A percentile compares a stretch with the other conserved stretches of the same genome.
phyloP scores from a whole-genome alignment of 2,797 vertebrate genomes.

The Chiloscyllium punctatum region DNA sequence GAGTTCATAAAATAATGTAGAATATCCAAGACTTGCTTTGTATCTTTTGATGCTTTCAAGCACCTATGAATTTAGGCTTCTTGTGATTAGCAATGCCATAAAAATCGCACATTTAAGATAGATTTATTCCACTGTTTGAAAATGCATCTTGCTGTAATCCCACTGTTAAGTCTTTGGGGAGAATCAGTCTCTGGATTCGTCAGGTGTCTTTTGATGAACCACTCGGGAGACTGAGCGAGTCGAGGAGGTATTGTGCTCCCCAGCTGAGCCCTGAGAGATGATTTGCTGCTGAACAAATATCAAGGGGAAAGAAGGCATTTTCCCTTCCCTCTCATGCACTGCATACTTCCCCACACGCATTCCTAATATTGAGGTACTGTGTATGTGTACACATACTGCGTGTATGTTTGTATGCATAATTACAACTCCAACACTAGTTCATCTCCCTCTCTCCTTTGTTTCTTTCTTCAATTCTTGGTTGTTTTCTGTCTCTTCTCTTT shows the following conservation, averaged over 20 bases:
- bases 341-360: not conserved
- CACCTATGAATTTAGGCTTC: not conserved
- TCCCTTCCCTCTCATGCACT: not conserved
- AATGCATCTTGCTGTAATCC: not conserved
- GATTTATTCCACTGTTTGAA: not conserved
- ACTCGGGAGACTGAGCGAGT: not conserved
- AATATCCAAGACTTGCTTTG: not conserved
- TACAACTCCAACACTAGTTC: not conserved
- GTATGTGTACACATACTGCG: not conserved
- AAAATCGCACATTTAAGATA: not conserved
- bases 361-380: not conserved
- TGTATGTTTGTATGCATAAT: not conserved
- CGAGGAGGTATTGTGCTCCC: not conserved
- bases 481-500: not conserved
- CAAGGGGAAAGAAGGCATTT: not conserved
- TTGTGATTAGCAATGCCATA: not conserved
- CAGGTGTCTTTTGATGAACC: not conserved
- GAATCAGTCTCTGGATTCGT: not conserved
- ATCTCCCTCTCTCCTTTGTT: no score
- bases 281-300: not conserved
- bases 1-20: not conserved
- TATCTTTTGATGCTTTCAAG: not conserved
- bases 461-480: not conserved
- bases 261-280: not conserved
- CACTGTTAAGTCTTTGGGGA: not conserved